Evolutionary conservation across 2,113 vertebrate species (phyloP), one percentile per base, ranked within the genome.

Genomic region (Vidua macroura): DNA sequence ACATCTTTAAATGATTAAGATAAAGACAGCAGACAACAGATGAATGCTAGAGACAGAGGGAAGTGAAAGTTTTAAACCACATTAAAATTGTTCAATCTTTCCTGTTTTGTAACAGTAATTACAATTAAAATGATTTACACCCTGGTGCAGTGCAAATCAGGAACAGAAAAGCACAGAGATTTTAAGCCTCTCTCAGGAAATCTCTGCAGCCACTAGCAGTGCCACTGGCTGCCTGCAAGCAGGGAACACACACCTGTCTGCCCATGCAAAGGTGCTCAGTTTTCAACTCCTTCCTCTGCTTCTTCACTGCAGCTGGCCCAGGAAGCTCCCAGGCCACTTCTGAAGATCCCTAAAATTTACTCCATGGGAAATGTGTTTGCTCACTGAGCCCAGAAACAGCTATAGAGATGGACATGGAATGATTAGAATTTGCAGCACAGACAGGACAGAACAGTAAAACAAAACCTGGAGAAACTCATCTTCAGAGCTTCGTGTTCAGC

Each of bases 1-100:
- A 66, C 67, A 94, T 77, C 86, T 96, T 96, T 79, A 92, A 94
- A 77, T 16, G 28, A 88, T 96, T 91, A 95, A 58, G 73, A 95
- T 79, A 95, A 96, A 92, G 62, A 64, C 75, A 83, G 90, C 19
- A 83, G 78, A 73, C 82, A 95, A 94, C 48, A 87, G 75, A 90
- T 68, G 30, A 81, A 92, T 86, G 68, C 51, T 79, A 83, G 44
- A 85, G 41, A 92, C 79, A 76, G 41, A 53, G 30, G 41, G 53
- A 93, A 95, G 55, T 72, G 46, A 84, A 90, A 94, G 48, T 48
- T 92, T 83, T 84, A 76, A 95, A 88, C 75, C 56, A 52, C 64
- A 58, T 69, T 86, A 79, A 83, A 92, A 74, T 69, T 44, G 6
- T 60, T 16, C 37, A 37, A 49, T 66, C 83, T 94, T 69, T 90